Conservation (phyloP, 1,140 invertebrate genomes). For the Thaumatotibia leucotreta region DNA sequence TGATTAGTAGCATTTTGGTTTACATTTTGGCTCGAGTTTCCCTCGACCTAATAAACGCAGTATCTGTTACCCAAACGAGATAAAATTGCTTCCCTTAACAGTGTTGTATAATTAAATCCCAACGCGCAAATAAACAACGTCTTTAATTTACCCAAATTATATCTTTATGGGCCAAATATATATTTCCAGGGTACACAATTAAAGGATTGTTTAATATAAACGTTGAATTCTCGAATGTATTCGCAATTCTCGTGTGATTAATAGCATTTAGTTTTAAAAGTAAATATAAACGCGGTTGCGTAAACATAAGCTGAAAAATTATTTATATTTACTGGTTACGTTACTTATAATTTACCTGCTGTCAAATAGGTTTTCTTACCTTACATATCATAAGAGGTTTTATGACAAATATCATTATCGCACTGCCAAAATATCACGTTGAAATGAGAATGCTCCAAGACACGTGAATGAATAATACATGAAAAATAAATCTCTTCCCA, state of each 20-base stretch:
- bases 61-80: conserved; percentile 14
- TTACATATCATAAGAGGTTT: conserved; percentile 39
- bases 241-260: background rate
- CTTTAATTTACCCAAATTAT: conserved; percentile 13
- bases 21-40: conserved; percentile 9
- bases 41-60: conserved; percentile 11
- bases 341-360: background rate
- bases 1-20: conserved; percentile 10
- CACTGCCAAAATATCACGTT: conserved; percentile 60
- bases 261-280: background rate
- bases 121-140: conserved; percentile 11
- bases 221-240: background rate
- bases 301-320: no score
- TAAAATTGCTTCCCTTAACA: conserved; percentile 9
- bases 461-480: conserved; percentile 72
- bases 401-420: conserved; percentile 69
- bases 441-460: conserved; percentile 67
- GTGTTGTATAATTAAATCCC: conserved; percentile 10
- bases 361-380: conserved; percentile 11
- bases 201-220: conserved; percentile 1
- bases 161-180: conserved; percentile 7
- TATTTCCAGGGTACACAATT: conserved; percentile 4
- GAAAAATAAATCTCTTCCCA: conserved; percentile 69
- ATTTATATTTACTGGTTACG: background rate
- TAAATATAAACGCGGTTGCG: background rate